These are phyloP conservation scores for Hylaeus volcanicus DNA, from an alignment of 1,140 invertebrate species.

Conservation along the genomic window DNA sequence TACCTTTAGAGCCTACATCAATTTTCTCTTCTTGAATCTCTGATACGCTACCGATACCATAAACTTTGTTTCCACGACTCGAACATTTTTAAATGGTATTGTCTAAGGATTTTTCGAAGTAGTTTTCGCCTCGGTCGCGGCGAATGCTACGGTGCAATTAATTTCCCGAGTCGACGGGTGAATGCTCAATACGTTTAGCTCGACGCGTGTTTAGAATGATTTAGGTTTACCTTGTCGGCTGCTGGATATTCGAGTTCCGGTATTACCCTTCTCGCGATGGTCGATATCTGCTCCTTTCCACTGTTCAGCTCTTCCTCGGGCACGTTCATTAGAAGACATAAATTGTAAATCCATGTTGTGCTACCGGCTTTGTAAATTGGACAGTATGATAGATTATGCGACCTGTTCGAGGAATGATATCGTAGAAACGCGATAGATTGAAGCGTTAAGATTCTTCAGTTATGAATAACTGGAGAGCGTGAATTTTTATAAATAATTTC, in stretches of 20 bases:
- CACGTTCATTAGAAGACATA: conserved; percentile 74
- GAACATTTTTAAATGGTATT: too few relatives aligned
- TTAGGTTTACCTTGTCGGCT: conserved; percentile 70
- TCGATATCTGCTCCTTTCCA: conserved; percentile 75
- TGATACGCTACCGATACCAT: too few relatives aligned
- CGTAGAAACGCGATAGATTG: background rate
- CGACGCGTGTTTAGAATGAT: background rate
- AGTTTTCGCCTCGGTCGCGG: too few relatives aligned
- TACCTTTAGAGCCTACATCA: conserved; percentile 73
- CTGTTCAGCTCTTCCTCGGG: conserved; percentile 70
- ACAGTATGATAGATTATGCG: conserved; percentile 80
- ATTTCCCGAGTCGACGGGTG: too few relatives aligned
- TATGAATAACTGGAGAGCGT: too few relatives aligned
- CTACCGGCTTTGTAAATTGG: conserved; percentile 83
- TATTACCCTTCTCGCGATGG: conserved; percentile 76
- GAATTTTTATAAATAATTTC: too few relatives aligned
- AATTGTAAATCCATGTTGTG: conserved; percentile 82
- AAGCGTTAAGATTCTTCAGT: background rate
- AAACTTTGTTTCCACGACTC: too few relatives aligned
- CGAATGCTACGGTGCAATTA: too few relatives aligned
- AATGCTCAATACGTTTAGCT: background rate
- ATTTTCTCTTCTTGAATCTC: background rate
- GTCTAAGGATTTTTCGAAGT: too few relatives aligned
- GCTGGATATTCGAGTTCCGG: conserved; percentile 78
- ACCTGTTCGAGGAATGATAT: conserved; percentile 64